phyloP scores from a whole-genome alignment of 2,113 vertebrate genomes.

The Nanger granti region DNA sequence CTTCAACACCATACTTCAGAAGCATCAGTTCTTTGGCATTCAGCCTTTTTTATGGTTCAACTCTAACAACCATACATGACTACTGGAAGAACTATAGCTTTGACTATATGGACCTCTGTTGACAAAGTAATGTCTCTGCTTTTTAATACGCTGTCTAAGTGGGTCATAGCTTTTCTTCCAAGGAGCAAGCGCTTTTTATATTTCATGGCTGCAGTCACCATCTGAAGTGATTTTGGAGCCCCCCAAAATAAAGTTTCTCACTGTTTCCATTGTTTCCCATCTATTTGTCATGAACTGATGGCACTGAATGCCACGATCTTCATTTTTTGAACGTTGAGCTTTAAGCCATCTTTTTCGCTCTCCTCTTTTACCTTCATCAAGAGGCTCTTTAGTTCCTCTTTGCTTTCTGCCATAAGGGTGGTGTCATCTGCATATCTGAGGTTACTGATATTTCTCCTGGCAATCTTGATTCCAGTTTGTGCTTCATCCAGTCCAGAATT shows the following conservation, averaged over 20 bases:
- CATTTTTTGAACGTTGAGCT: not conserved
- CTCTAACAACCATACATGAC: not conserved
- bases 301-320: not conserved
- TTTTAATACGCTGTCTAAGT: not conserved
- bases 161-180: not conserved
- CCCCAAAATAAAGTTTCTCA: not conserved
- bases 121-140: not conserved
- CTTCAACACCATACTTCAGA: not conserved
- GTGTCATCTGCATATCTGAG: not conserved
- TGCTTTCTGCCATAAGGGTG: not conserved
- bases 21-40: not conserved
- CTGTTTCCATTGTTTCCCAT: not conserved
- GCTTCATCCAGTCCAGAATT: not conserved
- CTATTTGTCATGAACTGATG: not conserved
- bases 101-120: not conserved
- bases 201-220: not conserved
- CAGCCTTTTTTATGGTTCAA: not conserved
- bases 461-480: not conserved
- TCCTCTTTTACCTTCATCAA: not conserved
- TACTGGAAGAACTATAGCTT: not conserved
- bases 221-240: not conserved
- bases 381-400: not conserved
- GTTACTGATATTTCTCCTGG: not conserved
- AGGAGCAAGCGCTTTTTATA: not conserved
- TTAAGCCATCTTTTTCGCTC: not conserved